Conservation (phyloP, 2,797 vertebrate genomes). For the Strix occidentalis region DNA sequence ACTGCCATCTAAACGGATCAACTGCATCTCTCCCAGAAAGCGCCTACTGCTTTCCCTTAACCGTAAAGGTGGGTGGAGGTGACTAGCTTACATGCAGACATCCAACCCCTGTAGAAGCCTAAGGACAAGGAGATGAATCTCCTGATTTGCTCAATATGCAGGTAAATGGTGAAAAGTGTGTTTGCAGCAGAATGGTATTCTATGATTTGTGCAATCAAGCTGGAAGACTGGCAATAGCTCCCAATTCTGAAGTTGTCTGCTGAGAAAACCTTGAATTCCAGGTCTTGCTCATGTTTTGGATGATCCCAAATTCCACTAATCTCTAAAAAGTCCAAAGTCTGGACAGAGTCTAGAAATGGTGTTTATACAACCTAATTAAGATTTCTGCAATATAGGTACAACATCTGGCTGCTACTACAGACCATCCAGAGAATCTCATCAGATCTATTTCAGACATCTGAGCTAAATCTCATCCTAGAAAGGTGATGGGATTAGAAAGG, state of each 20-base stretch:
- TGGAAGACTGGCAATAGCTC: background rate
- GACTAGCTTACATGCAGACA: background rate
- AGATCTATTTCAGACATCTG: background rate
- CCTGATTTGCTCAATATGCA: background rate
- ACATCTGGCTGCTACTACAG: background rate
- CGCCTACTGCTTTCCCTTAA: background rate
- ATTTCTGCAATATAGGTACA: background rate
- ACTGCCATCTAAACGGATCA: background rate
- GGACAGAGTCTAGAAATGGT: background rate
- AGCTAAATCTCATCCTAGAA: background rate
- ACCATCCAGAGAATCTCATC: background rate
- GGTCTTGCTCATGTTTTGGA: background rate
- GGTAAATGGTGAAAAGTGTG: background rate
- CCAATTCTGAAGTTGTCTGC: background rate
- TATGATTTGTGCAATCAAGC: background rate
- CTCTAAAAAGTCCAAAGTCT: background rate
- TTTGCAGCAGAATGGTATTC: background rate
- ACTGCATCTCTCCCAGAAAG: background rate
- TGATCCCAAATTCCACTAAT: background rate
- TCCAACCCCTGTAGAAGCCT: background rate
- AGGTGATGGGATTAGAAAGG: background rate
- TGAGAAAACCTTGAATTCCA: background rate
- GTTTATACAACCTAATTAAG: background rate
- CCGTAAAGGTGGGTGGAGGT: background rate
- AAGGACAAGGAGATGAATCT: background rate